These are phyloP conservation scores for Eristalis intricaria DNA, from an alignment of 2,888 invertebrate genomes.

Conservation along the genomic window DNA sequence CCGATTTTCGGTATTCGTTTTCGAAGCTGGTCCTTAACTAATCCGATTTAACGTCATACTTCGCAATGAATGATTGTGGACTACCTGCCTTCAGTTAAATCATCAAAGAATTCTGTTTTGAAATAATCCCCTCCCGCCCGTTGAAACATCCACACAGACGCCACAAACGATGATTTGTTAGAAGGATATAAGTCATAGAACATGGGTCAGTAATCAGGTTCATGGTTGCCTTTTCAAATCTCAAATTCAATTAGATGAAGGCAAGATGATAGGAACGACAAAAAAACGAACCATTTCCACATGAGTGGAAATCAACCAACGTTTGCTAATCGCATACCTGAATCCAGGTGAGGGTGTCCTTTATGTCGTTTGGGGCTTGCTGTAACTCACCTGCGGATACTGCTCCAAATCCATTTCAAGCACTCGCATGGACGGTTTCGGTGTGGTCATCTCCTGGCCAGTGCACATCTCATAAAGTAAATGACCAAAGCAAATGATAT, in stretches of 20 bases:
- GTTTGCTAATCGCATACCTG: background rate
- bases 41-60: too few relatives aligned
- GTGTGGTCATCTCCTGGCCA: constrained; percentile 89
- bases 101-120: too few relatives aligned
- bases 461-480: constrained; percentile 96
- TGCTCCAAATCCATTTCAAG: constrained; percentile 86
- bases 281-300: background rate
- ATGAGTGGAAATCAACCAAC: background rate
- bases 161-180: background rate
- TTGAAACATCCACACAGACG: background rate
- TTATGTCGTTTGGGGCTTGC: background rate
- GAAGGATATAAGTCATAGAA: background rate
- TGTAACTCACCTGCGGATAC: constrained; percentile 85
- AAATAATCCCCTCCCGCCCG: too few relatives aligned
- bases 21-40: too few relatives aligned
- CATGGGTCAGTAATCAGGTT: background rate
- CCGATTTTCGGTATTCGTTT: too few relatives aligned
- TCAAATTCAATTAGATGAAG: background rate
- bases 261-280: background rate
- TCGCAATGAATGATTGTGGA: too few relatives aligned
- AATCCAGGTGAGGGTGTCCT: background rate
- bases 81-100: too few relatives aligned
- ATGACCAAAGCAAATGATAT: constrained; percentile 89
- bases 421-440: constrained; percentile 88
- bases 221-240: background rate